phyloP scores from a whole-genome alignment of 2,113 vertebrate genomes.

The Ciconia boyciana region DNA sequence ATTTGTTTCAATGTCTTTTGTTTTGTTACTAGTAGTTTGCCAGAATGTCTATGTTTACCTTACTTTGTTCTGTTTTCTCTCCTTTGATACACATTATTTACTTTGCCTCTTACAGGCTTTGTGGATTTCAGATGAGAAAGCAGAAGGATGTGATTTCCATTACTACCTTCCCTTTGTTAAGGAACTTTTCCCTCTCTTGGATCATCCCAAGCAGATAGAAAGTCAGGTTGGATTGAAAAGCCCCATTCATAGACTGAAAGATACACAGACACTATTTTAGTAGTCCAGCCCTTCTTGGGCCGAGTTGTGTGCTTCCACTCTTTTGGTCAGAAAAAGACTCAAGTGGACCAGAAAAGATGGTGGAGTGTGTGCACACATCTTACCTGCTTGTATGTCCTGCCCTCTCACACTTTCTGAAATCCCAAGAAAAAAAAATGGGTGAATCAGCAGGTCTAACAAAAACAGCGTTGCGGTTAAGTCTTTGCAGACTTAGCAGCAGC shows the following conservation, averaged over 20 bases:
- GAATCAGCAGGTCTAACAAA: background rate
- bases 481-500: background rate
- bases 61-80: background rate
- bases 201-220: background rate
- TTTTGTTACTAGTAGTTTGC: background rate
- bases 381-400: background rate
- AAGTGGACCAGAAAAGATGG: background rate
- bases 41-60: background rate
- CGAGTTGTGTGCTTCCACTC: background rate
- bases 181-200: background rate
- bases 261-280: background rate
- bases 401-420: background rate
- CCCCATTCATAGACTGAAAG: background rate
- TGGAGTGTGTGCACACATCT: background rate
- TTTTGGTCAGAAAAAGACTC: background rate
- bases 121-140: background rate
- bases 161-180: background rate
- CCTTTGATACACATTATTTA: background rate
- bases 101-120: background rate
- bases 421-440: background rate
- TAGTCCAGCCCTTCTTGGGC: background rate
- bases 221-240: background rate
- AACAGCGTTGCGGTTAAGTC: background rate
- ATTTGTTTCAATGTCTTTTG: background rate
- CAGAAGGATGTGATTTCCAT: background rate